Base-by-base conservation (phyloP, 2,113 vertebrate genomes). In the Myotis brandtii region DNA sequence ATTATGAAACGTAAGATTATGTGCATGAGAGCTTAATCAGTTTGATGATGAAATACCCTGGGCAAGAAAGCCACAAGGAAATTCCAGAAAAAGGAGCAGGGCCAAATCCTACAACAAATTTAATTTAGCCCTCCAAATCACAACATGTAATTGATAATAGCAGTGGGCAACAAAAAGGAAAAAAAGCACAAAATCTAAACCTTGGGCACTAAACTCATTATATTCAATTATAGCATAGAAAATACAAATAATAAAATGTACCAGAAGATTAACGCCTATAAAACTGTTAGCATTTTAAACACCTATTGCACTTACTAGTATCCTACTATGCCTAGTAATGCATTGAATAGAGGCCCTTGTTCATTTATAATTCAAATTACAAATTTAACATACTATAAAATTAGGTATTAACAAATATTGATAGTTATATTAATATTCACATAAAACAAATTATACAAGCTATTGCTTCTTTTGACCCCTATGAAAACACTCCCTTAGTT, bases 41-140 rank as follows among this genome's bases (percentile, higher is more conserved):
- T 89, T 54, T 72, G 50, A 69, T 93, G 96, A 86, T 81, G 48
- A 89, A 91, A 91, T 75, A 72, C 79, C 50, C 70, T 64, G 13
- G 69, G 79, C 86, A 75, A 94, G 80, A 94, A 94, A 93, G 37
- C 73, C 83, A 91, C 37, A 76, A 70, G 86, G 66, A 95, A 81
- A 94, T 86, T 91, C 91, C 85, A 91, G 79, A 82, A 89, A 75
- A 91, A 93, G 43, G 21, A 81, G 13, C 21, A 46, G 34, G 27
- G 54, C 52, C 77, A 91, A 97, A 86, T 91, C 56, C 82, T 95
- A 56, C 79, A 94, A 77, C 75, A 94, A 96, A 93, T 93, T 92
- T 80, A 91, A 97, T 88, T 94, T 86, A 95, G 64, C 73, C 80
- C 2, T 6, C 82, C 62, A 91, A 93, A 93, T 84, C 40, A 43